Evolutionary conservation across 2,888 invertebrate genomes (phyloP).

Genomic region (Choreutis nemorana): DNA sequence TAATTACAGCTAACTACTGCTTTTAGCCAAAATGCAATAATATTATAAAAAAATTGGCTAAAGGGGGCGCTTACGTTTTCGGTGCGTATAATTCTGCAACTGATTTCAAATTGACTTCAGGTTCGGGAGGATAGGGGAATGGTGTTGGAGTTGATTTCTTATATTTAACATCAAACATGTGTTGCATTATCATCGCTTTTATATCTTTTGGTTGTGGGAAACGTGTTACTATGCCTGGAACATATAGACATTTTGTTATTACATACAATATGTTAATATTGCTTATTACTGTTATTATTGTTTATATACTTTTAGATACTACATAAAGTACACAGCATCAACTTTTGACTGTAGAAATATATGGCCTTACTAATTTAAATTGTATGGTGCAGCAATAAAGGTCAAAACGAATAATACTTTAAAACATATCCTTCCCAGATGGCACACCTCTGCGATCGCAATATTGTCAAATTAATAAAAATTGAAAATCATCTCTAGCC

Average conservation of each 20-base stretch:
- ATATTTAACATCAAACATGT: conserved; percentile 20
- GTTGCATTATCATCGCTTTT: conserved; percentile 13
- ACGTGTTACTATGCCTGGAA: conserved; percentile 23
- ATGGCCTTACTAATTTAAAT: conserved; percentile 4
- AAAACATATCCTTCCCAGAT: conserved; percentile 5
- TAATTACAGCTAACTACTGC: too few relatives aligned
- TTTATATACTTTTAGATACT: conserved; percentile 5
- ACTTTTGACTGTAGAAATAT: conserved; percentile 6
- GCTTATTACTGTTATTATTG: conserved; percentile 3
- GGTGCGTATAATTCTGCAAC: conserved; percentile 18
- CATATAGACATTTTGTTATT: not conserved
- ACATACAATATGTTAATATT: conserved; percentile 4
- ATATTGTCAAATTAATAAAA: conserved; percentile 5
- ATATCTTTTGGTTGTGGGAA: conserved; percentile 23
- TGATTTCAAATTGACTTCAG: conserved; percentile 15
- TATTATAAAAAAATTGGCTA: too few relatives aligned
- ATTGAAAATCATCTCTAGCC: conserved; percentile 5
- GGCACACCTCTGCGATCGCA: not conserved
- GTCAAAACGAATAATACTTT: conserved; percentile 1
- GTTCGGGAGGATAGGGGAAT: conserved; percentile 15
- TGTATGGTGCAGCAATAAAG: conserved; percentile 1
- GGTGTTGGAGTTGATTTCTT: conserved; percentile 15
- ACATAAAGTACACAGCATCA: conserved; percentile 2
- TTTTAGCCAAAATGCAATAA: too few relatives aligned
- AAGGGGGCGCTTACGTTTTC: too few relatives aligned